Base-by-base conservation (phyloP, 2,113 vertebrate genomes). In the Rhinolophus sinicus region DNA sequence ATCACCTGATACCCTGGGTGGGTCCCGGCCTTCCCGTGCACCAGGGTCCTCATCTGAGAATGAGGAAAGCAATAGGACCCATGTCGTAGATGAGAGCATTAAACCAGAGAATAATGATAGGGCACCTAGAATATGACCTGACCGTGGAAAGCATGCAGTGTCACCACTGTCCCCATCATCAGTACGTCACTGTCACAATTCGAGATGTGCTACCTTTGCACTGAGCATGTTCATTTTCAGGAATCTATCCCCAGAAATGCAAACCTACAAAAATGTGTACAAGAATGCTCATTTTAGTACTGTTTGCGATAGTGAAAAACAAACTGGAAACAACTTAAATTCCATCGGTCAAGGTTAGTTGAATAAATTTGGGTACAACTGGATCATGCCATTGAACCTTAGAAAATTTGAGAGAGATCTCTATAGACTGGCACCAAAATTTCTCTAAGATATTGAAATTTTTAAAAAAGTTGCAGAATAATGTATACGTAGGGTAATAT, bases 151-250 rank as follows among this genome's bases (percentile, higher is more conserved):
- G 44, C 8, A 2, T 0, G 7, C 26, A 7, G 38, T 47, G 69
- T 72, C 69, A 38, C 22, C 3, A 11, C 28, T 13, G 22, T 1
- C 70, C 40, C 6, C 13, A 6, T 2, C 38, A 10, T 18, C 44
- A 8, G 1, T 16, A 6, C 2, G 0, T 9, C 16, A 22, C 24
- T 1, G 22, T 14, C 47, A 4, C 35, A 3, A 0, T 11, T 75
- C 11, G 38, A 0, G 15, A 2, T 2, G 16, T 5, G 5, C 16
- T 38, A 0, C 5, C 18, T 19, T 60, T 10, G 6, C 21, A 44
- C 19, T 6, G 5, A 1, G 5, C 3, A 0, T 1, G 8, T 15
- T 35, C 15, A 0, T 40, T 22, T 8, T 22, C 13, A 33, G 73
- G 50, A 15, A 21, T 38, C 72, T 21, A 65, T 4, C 38, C 82